phyloP scores from a whole-genome alignment of 2,113 vertebrate species.

The Malaclemys terrapin region DNA sequence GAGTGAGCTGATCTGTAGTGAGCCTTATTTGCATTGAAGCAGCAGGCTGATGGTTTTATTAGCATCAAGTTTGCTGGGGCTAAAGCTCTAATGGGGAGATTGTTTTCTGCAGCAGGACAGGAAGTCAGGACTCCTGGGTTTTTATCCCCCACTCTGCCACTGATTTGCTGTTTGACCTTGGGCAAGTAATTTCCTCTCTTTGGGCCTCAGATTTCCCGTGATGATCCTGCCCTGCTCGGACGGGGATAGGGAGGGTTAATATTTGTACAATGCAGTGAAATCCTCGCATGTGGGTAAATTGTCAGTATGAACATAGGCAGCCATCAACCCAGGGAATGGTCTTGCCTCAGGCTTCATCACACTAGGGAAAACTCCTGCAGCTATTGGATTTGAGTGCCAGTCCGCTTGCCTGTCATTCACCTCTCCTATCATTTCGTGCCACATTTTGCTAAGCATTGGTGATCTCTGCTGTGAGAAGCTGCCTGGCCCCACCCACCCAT shows the following conservation, averaged over 20 bases:
- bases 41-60: neutral
- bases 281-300: accelerated
- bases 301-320: neutral
- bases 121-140: neutral
- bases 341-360: neutral
- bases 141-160: neutral
- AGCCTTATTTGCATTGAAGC: neutral
- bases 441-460: neutral
- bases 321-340: neutral
- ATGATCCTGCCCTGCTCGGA: neutral
- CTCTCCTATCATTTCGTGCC: neutral
- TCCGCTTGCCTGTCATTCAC: accelerated
- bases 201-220: neutral
- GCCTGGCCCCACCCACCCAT: neutral
- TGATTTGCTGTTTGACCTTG: neutral
- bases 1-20: neutral
- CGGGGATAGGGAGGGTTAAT: neutral
- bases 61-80: neutral
- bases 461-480: neutral
- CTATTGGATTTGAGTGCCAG: neutral
- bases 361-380: neutral
- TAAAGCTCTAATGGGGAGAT: neutral
- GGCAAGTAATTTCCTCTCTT: neutral
- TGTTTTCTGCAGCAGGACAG: neutral
- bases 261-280: neutral